Percentiles rank a stretch among this genome's conserved stretches.
Evolutionary conservation across 2,113 vertebrate species (phyloP).

Genomic region (Nibea coibor): DNA sequence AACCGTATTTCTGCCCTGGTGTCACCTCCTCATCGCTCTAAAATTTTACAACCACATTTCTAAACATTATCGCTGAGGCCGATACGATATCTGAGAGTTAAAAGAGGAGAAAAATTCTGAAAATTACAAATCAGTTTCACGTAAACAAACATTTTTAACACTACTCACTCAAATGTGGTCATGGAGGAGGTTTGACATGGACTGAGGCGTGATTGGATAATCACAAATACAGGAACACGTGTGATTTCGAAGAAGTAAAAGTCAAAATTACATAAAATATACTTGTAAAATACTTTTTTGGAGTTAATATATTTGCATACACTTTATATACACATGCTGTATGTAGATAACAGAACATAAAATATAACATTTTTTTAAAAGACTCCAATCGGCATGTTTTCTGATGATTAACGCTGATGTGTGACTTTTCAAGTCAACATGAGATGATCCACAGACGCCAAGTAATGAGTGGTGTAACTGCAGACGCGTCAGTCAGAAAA

Average conservation of each 20-base stretch:
- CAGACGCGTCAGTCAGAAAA: slow-evolving; percentile 7
- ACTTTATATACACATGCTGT: neutral
- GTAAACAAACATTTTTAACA: neutral
- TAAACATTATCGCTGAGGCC: neutral
- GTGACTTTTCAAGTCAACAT: neutral
- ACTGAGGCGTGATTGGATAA: neutral
- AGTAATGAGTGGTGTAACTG: neutral
- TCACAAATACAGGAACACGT: neutral
- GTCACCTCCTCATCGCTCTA: too few relatives aligned
- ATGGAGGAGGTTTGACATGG: neutral
- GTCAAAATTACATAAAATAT: neutral
- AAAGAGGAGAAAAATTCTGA: neutral
- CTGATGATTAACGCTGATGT: slow-evolving; percentile 1
- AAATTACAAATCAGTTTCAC: neutral
- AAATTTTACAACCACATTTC: neutral
- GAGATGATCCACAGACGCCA: neutral
- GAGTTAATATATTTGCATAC: neutral
- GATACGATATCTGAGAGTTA: neutral
- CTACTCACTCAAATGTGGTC: neutral
- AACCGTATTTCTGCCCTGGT: too few relatives aligned
- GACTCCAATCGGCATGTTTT: neutral
- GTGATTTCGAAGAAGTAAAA: neutral
- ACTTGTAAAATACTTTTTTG: neutral
- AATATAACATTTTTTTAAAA: neutral
- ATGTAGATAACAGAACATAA: neutral